Percentiles rank a stretch among this genome's conserved stretches.
phyloP scores from a whole-genome alignment of 2,888 invertebrate species.

The Polietes domitor region DNA sequence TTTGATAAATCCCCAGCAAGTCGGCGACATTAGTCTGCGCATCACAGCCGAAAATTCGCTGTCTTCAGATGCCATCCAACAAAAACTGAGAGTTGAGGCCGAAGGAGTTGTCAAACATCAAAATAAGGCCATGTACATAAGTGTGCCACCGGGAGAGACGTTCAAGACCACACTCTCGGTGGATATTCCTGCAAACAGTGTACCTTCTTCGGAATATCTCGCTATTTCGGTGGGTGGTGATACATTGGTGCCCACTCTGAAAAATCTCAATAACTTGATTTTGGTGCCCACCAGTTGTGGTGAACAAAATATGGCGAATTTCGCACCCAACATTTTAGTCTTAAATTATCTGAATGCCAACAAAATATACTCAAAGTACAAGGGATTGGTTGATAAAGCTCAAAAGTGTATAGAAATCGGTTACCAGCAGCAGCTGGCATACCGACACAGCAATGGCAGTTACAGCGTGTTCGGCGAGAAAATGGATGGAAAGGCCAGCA shows the following conservation, averaged over 20 bases:
- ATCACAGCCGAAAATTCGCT: conserved; percentile 83
- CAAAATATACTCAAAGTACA: conserved; percentile 5
- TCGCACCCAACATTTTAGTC: conserved; percentile 94
- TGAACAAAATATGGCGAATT: conserved; percentile 94
- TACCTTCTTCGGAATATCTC: conserved; percentile 83
- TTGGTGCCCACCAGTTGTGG: conserved; percentile 94
- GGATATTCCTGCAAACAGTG: conserved; percentile 85
- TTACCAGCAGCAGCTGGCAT: conserved; percentile 88
- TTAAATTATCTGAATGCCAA: conserved; percentile 89
- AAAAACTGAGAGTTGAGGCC: conserved; percentile 85
- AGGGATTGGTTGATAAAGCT: conserved; percentile 79
- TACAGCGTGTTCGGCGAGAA: conserved; percentile 89
- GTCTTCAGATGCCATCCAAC: conserved; percentile 83
- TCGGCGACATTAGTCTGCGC: conserved; percentile 86
- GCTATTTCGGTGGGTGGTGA: conserved; percentile 82
- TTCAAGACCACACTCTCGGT: background rate
- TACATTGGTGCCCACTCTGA: conserved; percentile 81
- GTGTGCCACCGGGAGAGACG: conserved; percentile 32
- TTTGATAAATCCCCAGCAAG: conserved; percentile 86
- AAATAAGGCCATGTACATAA: conserved; percentile 32
- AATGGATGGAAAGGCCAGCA: conserved; percentile 84
- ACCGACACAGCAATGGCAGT: conserved; percentile 86
- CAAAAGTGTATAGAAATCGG: conserved; percentile 81
- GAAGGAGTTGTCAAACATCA: conserved; percentile 85
- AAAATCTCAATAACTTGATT: conserved; percentile 88